These are phyloP conservation scores for Temnothorax unifasciatus DNA, from an alignment of 2,888 invertebrate genomes.

Conservation along the genomic window DNA sequence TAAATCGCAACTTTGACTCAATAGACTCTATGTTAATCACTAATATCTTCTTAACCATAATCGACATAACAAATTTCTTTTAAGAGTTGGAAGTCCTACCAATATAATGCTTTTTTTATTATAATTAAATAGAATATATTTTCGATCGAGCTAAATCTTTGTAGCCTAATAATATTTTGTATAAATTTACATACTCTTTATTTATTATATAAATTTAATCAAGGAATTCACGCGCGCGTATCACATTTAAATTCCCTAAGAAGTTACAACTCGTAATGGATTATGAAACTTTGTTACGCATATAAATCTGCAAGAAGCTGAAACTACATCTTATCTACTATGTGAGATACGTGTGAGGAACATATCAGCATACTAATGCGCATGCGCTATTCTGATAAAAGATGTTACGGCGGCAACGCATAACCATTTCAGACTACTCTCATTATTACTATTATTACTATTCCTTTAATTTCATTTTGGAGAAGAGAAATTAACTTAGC, in stretches of 20 bases:
- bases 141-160: neutral
- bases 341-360: neutral
- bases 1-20: too few species aligned
- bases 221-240: too few species aligned
- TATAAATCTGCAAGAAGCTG: slow-evolving; percentile 4
- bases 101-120: too few species aligned
- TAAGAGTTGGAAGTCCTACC: too few species aligned
- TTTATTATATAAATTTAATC: neutral
- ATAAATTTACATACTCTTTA: neutral
- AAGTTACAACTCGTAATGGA: neutral
- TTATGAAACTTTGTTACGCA: neutral
- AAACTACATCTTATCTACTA: slow-evolving; percentile 16
- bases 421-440: slow-evolving; percentile 10
- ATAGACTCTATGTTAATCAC: too few species aligned
- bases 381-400: slow-evolving; percentile 26
- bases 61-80: too few species aligned
- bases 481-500: slow-evolving; percentile 4
- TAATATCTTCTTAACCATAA: too few species aligned
- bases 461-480: slow-evolving; percentile 9
- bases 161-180: neutral
- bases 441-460: neutral
- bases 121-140: neutral
- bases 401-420: slow-evolving; percentile 3
- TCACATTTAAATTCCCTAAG: neutral
- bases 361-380: slow-evolving; percentile 13